These are phyloP conservation scores for Microcebus tavaratra DNA, from an alignment of 2,113 vertebrate genomes.

Conservation along the genomic window DNA sequence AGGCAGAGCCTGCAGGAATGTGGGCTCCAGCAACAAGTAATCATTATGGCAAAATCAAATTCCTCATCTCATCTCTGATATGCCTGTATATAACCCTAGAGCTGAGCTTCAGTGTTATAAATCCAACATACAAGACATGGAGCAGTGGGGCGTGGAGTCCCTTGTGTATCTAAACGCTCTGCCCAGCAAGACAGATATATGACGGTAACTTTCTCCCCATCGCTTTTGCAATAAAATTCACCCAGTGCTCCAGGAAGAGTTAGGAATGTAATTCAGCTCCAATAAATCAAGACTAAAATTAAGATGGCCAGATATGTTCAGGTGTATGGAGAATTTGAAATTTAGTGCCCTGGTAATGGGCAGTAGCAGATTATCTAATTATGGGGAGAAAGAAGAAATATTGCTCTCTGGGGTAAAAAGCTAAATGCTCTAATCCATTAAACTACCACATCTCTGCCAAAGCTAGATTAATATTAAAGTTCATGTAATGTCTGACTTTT, in stretches of 20 bases:
- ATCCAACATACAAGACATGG: constrained; percentile 57
- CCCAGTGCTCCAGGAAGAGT: constrained; percentile 64
- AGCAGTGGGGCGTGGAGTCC: constrained; percentile 34
- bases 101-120: constrained; percentile 67
- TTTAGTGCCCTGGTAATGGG: constrained; percentile 63
- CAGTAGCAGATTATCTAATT: constrained; percentile 77
- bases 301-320: constrained; percentile 72
- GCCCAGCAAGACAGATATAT: constrained; percentile 53
- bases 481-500: constrained; percentile 64
- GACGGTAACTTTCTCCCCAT: constrained; percentile 45
- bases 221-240: constrained; percentile 74
- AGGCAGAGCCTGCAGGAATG: constrained; percentile 80
- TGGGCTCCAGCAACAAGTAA: constrained; percentile 81
- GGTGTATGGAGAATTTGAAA: constrained; percentile 71
- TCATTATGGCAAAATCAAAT: constrained; percentile 74
- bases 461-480: constrained; percentile 80
- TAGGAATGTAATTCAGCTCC: constrained; percentile 58
- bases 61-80: constrained; percentile 65
- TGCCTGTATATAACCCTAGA: constrained; percentile 65
- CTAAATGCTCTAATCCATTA: constrained; percentile 77
- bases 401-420: constrained; percentile 72
- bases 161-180: constrained; percentile 47
- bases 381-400: constrained; percentile 77
- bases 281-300: constrained; percentile 72
- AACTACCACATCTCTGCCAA: constrained; percentile 69